Percentiles rank a stretch among this genome's conserved stretches.
These are phyloP conservation scores for Adelosebastes latens DNA, from an alignment of 2,797 vertebrate species.

Conservation along the genomic window DNA sequence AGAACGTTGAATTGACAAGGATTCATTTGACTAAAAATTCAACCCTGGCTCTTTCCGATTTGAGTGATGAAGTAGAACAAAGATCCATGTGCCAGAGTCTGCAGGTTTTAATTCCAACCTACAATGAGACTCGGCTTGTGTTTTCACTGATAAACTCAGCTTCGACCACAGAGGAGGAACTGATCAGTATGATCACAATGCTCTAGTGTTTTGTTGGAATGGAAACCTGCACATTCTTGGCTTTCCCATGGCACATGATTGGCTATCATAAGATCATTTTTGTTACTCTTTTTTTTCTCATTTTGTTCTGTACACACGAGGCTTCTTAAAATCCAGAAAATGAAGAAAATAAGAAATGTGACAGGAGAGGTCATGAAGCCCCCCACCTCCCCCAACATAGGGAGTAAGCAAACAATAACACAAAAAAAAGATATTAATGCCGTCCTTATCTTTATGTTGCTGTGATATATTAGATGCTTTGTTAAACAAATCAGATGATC, in stretches of 20 bases:
- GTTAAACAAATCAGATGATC: conserved; percentile 2
- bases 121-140: not conserved
- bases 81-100: not conserved
- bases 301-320: no score
- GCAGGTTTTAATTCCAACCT: not conserved
- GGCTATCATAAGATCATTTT: not conserved
- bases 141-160: not conserved
- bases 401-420: no score
- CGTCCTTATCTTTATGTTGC: not conserved
- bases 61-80: not conserved
- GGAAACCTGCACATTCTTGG: not conserved
- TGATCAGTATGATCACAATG: not conserved
- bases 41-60: not conserved
- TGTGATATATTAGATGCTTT: not conserved
- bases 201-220: not conserved
- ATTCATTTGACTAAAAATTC: not conserved
- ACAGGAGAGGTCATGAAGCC: no score
- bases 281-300: not conserved
- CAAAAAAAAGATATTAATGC: not conserved
- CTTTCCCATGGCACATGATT: not conserved
- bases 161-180: not conserved
- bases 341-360: no score
- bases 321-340: no score
- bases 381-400: no score
- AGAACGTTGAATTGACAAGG: not conserved